phyloP scores from a whole-genome alignment of 92 coral and sea anemone species.

The Anthopleura xanthogrammica region DNA sequence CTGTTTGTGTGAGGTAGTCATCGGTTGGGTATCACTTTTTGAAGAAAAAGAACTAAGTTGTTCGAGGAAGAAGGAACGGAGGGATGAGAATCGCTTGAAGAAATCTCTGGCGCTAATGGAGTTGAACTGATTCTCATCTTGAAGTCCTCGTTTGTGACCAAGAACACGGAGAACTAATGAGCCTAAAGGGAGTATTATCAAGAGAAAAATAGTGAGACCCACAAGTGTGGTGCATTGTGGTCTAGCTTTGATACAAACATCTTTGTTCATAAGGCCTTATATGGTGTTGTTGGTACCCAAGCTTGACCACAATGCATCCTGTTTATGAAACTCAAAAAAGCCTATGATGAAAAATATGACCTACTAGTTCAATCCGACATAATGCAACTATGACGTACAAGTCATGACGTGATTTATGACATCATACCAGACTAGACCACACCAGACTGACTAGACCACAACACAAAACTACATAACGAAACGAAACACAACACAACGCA shows the following conservation, averaged over 20 bases:
- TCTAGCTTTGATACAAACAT: not conserved
- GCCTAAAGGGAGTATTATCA: conserved; percentile 31
- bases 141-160: conserved; percentile 65
- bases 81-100: conserved; percentile 62
- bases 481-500: too few relatives aligned
- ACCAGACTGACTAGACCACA: too few relatives aligned
- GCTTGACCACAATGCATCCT: too few relatives aligned
- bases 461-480: too few relatives aligned
- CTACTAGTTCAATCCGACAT: too few relatives aligned
- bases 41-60: conserved; percentile 32
- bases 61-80: conserved; percentile 57
- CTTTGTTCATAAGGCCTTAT: too few relatives aligned
- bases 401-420: too few relatives aligned
- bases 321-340: too few relatives aligned
- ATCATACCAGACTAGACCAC: too few relatives aligned
- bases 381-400: too few relatives aligned
- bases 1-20: not conserved
- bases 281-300: too few relatives aligned
- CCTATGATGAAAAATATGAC: too few relatives aligned
- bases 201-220: not conserved
- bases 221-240: not conserved
- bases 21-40: not conserved
- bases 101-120: conserved; percentile 63
- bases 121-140: conserved; percentile 57
- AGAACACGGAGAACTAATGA: conserved; percentile 68